Evolutionary conservation across 2,113 vertebrate species (phyloP), one percentile per base, ranked within the genome.

Genomic region (Fulmarus glacialis): DNA sequence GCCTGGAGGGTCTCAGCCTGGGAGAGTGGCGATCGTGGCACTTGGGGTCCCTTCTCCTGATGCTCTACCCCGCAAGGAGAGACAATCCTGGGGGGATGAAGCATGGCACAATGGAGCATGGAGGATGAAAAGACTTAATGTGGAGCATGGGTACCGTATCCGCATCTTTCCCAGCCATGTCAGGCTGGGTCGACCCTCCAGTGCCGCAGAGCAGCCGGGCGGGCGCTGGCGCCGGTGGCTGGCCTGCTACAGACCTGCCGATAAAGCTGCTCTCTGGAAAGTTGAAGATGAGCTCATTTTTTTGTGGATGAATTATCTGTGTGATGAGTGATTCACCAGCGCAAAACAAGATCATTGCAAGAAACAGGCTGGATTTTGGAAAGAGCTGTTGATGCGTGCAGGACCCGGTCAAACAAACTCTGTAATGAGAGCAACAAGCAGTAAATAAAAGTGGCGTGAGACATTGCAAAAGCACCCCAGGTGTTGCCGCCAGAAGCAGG

Each of bases 191-290:
- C 1, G 0, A 43, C 38, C 36, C 47, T 52, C 56, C 0, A 1
- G 55, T 5, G 1, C 59, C 1, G 0, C 2, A 0, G 32, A 63
- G 72, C 67, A 40, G 53, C 71, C 0, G 0, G 50, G 36, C 45
- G 24, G 78, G 64, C 1, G 1, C 78, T 43, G 71, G 66, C 2
- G 0, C 22, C 0, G 0, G 15, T 5, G 36, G 56, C 52, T 53
- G 64, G 30, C 79, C 78, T 1, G 0, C 43, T 55, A 19, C 32
- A 36, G 66, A 72, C 78, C 66, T 30, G 74, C 72, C 1, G 16
- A 26, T 13, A 79, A 52, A 91, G 66, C 84, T 79, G 30, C 55
- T 64, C 70, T 43, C 43, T 74, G 81, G 56, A 79, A 72, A 85
- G 48, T 56, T 87, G 81, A 40, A 77, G 53, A 68, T 92, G 89